Percentiles rank a stretch among this genome's conserved stretches.
Evolutionary conservation across 2,888 invertebrate genomes (phyloP).

Genomic region (Venusia cambrica): DNA sequence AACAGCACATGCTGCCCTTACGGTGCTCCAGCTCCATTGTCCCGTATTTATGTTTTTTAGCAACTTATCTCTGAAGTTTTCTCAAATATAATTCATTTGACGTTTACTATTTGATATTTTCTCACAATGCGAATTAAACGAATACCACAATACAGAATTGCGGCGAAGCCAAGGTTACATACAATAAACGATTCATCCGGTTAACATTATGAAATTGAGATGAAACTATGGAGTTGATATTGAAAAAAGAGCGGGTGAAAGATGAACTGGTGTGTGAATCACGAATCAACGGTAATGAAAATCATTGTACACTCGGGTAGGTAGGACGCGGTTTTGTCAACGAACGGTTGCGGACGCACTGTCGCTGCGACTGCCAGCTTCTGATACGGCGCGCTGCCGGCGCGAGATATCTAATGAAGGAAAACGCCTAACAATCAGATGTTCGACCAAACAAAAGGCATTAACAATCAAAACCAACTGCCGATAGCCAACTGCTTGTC

Average conservation of each 20-base stretch:
- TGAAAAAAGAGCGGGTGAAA: conserved; percentile 22
- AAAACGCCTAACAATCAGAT: conserved; percentile 51
- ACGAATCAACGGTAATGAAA: conserved; percentile 17
- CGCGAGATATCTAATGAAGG: conserved; percentile 51
- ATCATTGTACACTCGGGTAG: conserved; percentile 37
- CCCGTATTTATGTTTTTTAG: conserved; percentile 49
- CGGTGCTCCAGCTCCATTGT: conserved; percentile 54
- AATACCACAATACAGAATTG: conserved; percentile 16
- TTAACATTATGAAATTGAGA: conserved; percentile 5
- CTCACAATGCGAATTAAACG: too few species aligned
- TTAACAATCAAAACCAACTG: conserved; percentile 50
- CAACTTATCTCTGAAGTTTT: conserved; percentile 30
- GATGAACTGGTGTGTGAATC: conserved; percentile 14
- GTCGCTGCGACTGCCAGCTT: too few species aligned
- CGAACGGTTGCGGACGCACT: conserved; percentile 63
- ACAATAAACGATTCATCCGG: conserved; percentile 6
- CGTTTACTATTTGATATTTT: too few species aligned
- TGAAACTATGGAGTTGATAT: conserved; percentile 12
- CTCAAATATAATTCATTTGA: conserved; percentile 5
- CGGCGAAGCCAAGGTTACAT: conserved; percentile 21
- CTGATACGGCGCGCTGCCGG: conserved; percentile 46
- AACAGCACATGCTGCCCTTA: conserved; percentile 66
- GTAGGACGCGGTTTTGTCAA: conserved; percentile 60
- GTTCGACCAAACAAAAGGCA: conserved; percentile 47
- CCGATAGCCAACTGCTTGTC: conserved; percentile 32